Conservation (phyloP, 2,888 invertebrate genomes). For the Idaea straminata region DNA sequence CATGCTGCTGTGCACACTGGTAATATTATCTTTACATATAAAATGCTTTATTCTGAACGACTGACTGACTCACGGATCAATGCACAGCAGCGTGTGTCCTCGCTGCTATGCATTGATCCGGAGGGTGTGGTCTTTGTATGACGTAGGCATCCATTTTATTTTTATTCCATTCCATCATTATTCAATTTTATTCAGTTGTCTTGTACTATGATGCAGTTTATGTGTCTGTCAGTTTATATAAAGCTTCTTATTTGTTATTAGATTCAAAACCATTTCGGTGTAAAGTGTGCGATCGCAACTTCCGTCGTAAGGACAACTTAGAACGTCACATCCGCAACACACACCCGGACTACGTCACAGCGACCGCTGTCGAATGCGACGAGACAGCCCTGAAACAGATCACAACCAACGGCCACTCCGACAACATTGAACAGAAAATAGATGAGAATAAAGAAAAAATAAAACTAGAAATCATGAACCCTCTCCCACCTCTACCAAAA, state of each 20-base stretch:
- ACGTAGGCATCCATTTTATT: too few relatives aligned
- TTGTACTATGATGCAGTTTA: background rate
- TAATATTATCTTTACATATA: constrained; percentile 37
- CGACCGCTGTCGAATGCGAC: constrained; percentile 60
- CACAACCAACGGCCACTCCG: constrained; percentile 22
- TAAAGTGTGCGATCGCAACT: constrained; percentile 84
- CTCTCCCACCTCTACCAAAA: constrained; percentile 59
- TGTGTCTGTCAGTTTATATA: background rate
- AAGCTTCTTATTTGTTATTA: constrained; percentile 37
- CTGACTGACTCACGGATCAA: too few relatives aligned
- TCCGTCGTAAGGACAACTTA: constrained; percentile 88
- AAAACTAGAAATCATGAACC: constrained; percentile 57
- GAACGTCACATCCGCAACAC: constrained; percentile 88
- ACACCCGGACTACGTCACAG: constrained; percentile 78
- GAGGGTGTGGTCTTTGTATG: too few relatives aligned
- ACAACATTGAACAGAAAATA: constrained; percentile 5
- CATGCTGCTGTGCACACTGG: constrained; percentile 86
- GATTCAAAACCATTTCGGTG: constrained; percentile 86
- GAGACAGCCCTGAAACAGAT: constrained; percentile 48
- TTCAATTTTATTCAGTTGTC: too few relatives aligned
- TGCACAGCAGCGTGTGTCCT: too few relatives aligned
- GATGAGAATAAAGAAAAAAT: constrained; percentile 44
- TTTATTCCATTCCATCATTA: too few relatives aligned
- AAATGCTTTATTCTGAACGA: too few relatives aligned
- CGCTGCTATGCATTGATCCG: too few relatives aligned